phyloP scores from a whole-genome alignment of 2,888 invertebrate species.

The Furcula furcula region DNA sequence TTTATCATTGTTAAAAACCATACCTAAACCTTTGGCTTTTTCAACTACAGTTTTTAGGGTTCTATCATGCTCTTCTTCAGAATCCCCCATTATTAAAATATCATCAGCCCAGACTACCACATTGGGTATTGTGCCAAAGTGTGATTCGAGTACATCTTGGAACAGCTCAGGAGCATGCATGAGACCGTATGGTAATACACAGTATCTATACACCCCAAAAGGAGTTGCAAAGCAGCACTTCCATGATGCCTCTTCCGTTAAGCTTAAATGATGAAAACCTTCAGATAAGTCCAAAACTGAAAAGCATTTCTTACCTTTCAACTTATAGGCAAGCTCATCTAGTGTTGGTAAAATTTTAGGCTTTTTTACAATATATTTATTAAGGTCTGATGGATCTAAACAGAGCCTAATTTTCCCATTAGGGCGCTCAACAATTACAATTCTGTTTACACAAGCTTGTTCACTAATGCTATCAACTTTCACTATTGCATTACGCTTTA shows the following conservation, averaged over 20 bases:
- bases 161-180: background rate
- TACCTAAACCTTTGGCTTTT: background rate
- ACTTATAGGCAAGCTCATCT: slow-evolving; percentile 13
- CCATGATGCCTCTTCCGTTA: slow-evolving; percentile 12
- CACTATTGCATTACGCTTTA: background rate
- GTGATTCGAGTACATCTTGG: background rate
- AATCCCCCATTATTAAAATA: background rate
- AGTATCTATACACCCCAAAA: background rate
- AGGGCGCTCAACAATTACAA: slow-evolving; percentile 11
- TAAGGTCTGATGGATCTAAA: slow-evolving; percentile 15
- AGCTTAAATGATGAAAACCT: slow-evolving; percentile 13
- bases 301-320: slow-evolving; percentile 12
- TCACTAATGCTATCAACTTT: background rate
- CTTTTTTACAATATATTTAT: slow-evolving; percentile 16
- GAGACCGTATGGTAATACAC: slow-evolving; percentile 6
- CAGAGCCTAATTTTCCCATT: slow-evolving; percentile 13
- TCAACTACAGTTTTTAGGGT: background rate
- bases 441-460: background rate
- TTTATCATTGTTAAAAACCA: background rate
- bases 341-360: slow-evolving; percentile 13
- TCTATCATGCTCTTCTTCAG: background rate
- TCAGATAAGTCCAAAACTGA: slow-evolving; percentile 16
- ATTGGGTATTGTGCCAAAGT: background rate
- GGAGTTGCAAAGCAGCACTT: slow-evolving; percentile 14
- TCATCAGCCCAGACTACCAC: background rate